A percentile compares a stretch with the other conserved stretches of the same genome.
phyloP scores from a whole-genome alignment of 2,113 vertebrate species.

The Tragulus kanchil region DNA sequence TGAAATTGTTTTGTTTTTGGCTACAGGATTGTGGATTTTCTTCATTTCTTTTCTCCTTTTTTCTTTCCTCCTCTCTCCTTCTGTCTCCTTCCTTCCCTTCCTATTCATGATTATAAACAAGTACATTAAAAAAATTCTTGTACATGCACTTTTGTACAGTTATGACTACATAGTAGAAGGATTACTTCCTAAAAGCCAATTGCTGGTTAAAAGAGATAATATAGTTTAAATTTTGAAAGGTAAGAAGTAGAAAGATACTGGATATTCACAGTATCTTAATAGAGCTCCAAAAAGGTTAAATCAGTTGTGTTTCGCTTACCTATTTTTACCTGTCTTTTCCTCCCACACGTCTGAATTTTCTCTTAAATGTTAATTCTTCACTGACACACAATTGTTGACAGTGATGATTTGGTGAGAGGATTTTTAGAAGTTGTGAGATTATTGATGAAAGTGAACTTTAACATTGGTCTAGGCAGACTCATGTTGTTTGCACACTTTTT shows the following conservation, averaged over 20 bases:
- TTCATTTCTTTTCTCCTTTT: background rate
- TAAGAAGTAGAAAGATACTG: background rate
- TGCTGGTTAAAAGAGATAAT: background rate
- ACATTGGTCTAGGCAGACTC: background rate
- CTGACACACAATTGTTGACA: background rate
- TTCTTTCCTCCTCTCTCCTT: too few relatives aligned
- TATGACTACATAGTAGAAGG: background rate
- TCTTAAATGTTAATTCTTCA: background rate
- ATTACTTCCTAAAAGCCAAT: background rate
- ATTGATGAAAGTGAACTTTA: background rate
- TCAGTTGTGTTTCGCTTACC: background rate
- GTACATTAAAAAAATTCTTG: background rate
- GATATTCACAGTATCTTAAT: background rate
- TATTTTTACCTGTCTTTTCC: background rate
- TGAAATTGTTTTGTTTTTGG: background rate
- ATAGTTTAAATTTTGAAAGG: constrained; percentile 20
- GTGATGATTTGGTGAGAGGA: background rate
- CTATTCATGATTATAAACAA: background rate
- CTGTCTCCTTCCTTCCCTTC: background rate
- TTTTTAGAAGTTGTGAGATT: background rate
- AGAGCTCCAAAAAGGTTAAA: background rate
- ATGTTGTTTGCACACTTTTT: background rate
- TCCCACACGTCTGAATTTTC: background rate
- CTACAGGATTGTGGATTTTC: background rate
- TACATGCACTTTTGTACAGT: background rate